phyloP scores from a whole-genome alignment of 2,888 invertebrate genomes.

The Diaphora mendica region DNA sequence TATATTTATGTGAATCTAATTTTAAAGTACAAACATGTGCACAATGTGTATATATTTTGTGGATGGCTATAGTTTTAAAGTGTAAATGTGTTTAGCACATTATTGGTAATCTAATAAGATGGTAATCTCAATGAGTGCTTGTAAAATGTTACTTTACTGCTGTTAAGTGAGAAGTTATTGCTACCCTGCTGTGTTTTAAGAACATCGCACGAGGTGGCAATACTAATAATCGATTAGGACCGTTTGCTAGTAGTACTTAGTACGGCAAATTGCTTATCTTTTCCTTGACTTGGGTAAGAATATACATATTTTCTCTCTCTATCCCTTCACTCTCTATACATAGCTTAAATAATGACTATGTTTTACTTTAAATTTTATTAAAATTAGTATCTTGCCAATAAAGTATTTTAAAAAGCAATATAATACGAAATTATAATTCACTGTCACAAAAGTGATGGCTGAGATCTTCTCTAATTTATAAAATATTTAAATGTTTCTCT shows the following conservation, averaged over 20 bases:
- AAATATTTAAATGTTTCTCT: constrained; percentile 66
- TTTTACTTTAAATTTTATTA: constrained; percentile 66
- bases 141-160: constrained; percentile 64
- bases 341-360: constrained; percentile 75
- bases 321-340: constrained; percentile 78
- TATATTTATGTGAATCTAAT: constrained; percentile 76
- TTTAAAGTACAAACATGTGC: constrained; percentile 84
- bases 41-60: constrained; percentile 83
- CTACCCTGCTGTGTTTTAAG: constrained; percentile 79
- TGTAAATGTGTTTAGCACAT: constrained; percentile 65
- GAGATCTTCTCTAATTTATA: constrained; percentile 79
- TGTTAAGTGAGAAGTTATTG: constrained; percentile 63
- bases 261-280: constrained; percentile 79
- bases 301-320: constrained; percentile 78
- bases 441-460: constrained; percentile 76
- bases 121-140: constrained; percentile 84
- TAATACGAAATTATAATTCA: constrained; percentile 74
- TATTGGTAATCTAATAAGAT: constrained; percentile 71
- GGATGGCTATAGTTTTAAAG: constrained; percentile 72
- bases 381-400: constrained; percentile 82
- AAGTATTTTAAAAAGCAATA: constrained; percentile 77
- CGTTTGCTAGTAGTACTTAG: constrained; percentile 78
- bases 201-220: constrained; percentile 78
- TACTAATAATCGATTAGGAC: constrained; percentile 53
- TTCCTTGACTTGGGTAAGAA: constrained; percentile 68